phyloP scores from a whole-genome alignment of 2,888 invertebrate genomes.

The Odontocolon sp. region DNA sequence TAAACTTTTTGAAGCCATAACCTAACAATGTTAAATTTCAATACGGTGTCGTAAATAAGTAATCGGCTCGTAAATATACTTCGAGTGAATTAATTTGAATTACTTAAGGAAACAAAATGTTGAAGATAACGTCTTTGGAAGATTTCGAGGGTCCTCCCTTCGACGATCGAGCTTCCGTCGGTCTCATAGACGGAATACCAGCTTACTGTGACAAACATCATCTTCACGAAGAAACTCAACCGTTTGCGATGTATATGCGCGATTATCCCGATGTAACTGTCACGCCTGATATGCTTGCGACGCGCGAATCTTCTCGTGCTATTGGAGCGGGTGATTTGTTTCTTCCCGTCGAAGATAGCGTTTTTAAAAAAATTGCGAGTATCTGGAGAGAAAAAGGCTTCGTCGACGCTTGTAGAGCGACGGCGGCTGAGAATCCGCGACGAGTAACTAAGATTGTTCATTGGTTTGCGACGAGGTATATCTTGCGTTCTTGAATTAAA shows the following conservation, averaged over 20 bases:
- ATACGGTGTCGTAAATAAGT: not conserved
- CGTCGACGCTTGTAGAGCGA: slow-evolving; percentile 85
- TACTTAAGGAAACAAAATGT: too few relatives aligned
- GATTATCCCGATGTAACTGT: slow-evolving; percentile 88
- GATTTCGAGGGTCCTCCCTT: slow-evolving; percentile 71
- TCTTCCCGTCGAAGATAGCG: slow-evolving; percentile 86
- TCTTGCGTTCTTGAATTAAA: not conserved
- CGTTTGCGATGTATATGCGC: slow-evolving; percentile 79
- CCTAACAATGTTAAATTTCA: not conserved
- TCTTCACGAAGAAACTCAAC: slow-evolving; percentile 73
- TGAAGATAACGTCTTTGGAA: slow-evolving; percentile 71
- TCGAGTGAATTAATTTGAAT: too few relatives aligned
- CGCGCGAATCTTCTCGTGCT: slow-evolving; percentile 82
- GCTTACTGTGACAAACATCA: slow-evolving; percentile 70
- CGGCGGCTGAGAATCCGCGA: slow-evolving; percentile 82
- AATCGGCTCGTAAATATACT: not conserved
- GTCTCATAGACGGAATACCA: slow-evolving; percentile 63
- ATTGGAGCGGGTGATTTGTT: slow-evolving; percentile 82
- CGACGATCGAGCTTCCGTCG: slow-evolving; percentile 69
- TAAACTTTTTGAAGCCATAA: not conserved
- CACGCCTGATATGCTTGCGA: slow-evolving; percentile 84
- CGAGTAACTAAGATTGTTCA: slow-evolving; percentile 82
- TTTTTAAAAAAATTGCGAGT: slow-evolving; percentile 88
- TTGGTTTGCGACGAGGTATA: slow-evolving; percentile 76
- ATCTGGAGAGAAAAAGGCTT: slow-evolving; percentile 90